These are phyloP conservation scores for Actenoides lindsayi DNA, from an alignment of 2,113 vertebrate genomes.

Conservation along the genomic window DNA sequence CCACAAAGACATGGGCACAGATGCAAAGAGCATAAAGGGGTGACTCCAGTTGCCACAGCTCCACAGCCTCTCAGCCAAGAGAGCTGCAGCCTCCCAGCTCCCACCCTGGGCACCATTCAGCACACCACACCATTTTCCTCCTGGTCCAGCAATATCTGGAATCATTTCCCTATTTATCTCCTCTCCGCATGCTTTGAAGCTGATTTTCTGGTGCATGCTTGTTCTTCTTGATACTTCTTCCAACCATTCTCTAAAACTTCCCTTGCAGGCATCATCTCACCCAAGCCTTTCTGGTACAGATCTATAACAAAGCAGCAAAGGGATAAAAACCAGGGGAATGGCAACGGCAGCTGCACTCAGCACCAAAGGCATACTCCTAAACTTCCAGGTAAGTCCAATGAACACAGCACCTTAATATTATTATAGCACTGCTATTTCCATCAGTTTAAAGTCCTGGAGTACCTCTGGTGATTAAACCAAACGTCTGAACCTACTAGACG, in stretches of 20 bases:
- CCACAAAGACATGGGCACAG: not conserved
- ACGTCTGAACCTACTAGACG: fast-evolving
- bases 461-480: not conserved
- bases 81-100: not conserved
- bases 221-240: not conserved
- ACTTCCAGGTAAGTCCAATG: not conserved
- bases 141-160: not conserved
- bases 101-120: not conserved
- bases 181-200: not conserved
- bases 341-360: not conserved
- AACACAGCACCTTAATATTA: not conserved
- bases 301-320: not conserved
- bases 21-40: not conserved
- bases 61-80: not conserved
- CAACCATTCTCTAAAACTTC: not conserved
- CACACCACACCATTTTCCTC: not conserved
- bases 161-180: not conserved
- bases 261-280: not conserved
- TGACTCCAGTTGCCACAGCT: not conserved
- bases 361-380: not conserved
- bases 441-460: not conserved
- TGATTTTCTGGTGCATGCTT: not conserved
- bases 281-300: not conserved
- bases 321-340: not conserved
- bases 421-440: not conserved